A percentile compares a stretch with the other conserved stretches of the same genome.
These are phyloP conservation scores for Scylla paramamosain DNA, from an alignment of 1,140 invertebrate genomes.

Conservation along the genomic window DNA sequence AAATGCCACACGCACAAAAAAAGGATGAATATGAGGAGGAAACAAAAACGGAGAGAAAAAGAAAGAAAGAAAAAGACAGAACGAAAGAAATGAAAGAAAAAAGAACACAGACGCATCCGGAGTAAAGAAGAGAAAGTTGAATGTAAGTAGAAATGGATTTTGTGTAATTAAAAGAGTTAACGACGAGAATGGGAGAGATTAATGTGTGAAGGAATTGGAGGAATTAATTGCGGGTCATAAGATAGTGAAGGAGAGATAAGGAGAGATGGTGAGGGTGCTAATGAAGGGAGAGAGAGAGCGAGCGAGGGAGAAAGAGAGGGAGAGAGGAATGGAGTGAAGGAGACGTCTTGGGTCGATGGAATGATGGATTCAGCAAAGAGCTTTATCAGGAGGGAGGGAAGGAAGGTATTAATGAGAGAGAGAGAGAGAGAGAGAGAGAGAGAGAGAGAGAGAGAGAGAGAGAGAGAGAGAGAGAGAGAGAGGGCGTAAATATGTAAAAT, in stretches of 20 bases:
- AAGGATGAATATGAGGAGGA: not conserved
- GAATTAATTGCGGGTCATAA: not conserved
- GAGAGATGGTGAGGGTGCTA: not conserved
- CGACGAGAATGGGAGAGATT: constrained; percentile 29
- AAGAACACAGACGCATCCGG: not conserved
- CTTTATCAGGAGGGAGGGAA: not conserved
- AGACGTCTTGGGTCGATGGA: not conserved
- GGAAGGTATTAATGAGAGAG: not conserved
- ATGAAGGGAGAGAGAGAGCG: not conserved
- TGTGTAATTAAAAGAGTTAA: constrained; percentile 24
- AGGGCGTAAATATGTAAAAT: not conserved
- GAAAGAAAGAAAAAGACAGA: not conserved
- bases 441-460: not conserved
- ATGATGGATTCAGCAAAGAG: constrained; percentile 5
- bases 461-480: constrained; percentile 27
- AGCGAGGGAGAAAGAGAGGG: not conserved
- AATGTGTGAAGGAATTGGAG: not conserved
- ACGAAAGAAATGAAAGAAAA: not conserved
- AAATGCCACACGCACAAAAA: no score
- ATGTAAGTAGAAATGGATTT: constrained; percentile 16
- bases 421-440: constrained; percentile 1
- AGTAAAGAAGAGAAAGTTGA: not conserved
- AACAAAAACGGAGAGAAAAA: not conserved
- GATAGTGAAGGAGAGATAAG: not conserved
- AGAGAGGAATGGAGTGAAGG: not conserved